phyloP scores from a whole-genome alignment of 2,888 invertebrate genomes.

The Zygaena filipendulae region DNA sequence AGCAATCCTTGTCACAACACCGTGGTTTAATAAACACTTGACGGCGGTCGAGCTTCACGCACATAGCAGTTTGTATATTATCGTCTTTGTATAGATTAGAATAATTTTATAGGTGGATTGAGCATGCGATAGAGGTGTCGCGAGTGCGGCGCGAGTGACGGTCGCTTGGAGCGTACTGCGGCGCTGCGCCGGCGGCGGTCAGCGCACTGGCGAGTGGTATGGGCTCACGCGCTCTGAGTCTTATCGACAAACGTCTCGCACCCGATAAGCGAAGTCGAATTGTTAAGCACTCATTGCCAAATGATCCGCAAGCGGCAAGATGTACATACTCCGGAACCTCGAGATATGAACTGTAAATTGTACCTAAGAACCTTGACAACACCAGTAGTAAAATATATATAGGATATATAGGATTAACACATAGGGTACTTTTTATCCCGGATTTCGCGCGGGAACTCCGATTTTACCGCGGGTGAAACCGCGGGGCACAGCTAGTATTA shows the following conservation, averaged over 20 bases:
- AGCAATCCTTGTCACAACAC: conserved; percentile 39
- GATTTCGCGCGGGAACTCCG: too few species aligned
- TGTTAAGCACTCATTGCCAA: conserved; percentile 23
- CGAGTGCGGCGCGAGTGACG: conserved; percentile 16
- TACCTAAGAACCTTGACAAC: too few species aligned
- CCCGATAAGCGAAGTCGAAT: conserved; percentile 45
- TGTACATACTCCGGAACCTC: conserved; percentile 3
- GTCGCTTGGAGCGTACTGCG: conserved; percentile 16
- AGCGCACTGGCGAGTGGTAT: conserved; percentile 38
- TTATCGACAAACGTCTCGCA: conserved; percentile 49
- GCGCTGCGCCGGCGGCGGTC: conserved; percentile 39
- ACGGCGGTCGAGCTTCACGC: conserved; percentile 27
- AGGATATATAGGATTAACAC: too few species aligned
- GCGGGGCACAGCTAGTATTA: too few species aligned
- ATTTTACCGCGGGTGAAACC: too few species aligned
- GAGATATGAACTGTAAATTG: too few species aligned
- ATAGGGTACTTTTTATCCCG: too few species aligned
- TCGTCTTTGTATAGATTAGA: conserved; percentile 30
- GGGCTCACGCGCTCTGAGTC: conserved; percentile 34
- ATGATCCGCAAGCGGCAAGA: conserved; percentile 14
- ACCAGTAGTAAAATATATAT: too few species aligned
- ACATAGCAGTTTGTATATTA: conserved; percentile 42
- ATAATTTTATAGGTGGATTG: background rate
- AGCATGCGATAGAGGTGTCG: conserved; percentile 20
- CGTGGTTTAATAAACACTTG: conserved; percentile 43